Evolutionary conservation across 2,113 vertebrate species (phyloP).

Genomic region (Strigops habroptila): DNA sequence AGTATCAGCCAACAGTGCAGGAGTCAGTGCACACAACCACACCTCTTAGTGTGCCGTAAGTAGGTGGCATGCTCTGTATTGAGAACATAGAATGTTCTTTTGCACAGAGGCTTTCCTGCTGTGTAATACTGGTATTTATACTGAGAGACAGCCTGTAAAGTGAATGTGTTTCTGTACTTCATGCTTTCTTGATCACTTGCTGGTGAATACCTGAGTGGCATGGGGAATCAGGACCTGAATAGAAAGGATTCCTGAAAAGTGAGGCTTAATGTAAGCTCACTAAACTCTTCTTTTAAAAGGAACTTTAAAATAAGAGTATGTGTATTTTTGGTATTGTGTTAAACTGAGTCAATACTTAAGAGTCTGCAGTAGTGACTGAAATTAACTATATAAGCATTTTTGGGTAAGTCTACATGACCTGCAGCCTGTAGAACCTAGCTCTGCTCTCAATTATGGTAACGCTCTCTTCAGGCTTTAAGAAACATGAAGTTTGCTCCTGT

Average conservation of each 20-base stretch:
- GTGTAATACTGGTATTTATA: not conserved
- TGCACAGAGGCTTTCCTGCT: not conserved
- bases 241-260: not conserved
- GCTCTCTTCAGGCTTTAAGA: not conserved
- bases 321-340: not conserved
- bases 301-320: not conserved
- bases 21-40: not conserved
- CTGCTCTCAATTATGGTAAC: not conserved
- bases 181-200: not conserved
- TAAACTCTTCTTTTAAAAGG: not conserved
- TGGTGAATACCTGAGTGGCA: not conserved
- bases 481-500: not conserved
- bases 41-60: not conserved
- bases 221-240: not conserved
- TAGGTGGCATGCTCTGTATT: not conserved
- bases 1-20: not conserved
- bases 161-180: not conserved
- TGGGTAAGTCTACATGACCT: not conserved
- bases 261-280: not conserved
- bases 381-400: not conserved
- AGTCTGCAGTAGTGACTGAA: not conserved
- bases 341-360: not conserved
- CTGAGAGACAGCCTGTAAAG: not conserved
- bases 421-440: not conserved
- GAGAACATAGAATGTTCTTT: not conserved